These are phyloP conservation scores for Cotesia chilonis DNA, from an alignment of 1,140 invertebrate species.

Conservation along the genomic window DNA sequence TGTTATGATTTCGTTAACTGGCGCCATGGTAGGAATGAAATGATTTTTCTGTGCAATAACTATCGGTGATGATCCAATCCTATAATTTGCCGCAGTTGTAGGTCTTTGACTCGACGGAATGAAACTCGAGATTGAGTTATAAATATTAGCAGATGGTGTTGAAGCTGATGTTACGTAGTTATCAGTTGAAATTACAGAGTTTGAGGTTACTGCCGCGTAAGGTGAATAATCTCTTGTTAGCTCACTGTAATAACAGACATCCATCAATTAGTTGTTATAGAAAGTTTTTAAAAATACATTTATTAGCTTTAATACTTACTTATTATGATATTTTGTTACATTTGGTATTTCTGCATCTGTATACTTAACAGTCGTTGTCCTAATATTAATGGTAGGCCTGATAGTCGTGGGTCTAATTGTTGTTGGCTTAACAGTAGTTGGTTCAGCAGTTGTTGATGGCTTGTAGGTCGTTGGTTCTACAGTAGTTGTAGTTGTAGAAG, in stretches of 20 bases:
- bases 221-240: conserved; percentile 46
- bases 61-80: conserved; percentile 15
- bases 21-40: conserved; percentile 49
- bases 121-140: conserved; percentile 48
- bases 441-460: background rate
- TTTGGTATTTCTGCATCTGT: conserved; percentile 5
- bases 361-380: background rate
- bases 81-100: conserved; percentile 34
- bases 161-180: conserved; percentile 63
- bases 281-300: conserved; percentile 14
- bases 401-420: conserved; percentile 53
- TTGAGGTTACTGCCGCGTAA: conserved; percentile 57
- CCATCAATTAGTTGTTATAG: conserved; percentile 1
- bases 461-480: conserved; percentile 43
- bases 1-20: conserved; percentile 43
- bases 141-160: conserved; percentile 55
- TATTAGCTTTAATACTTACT: conserved; percentile 36
- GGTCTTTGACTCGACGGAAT: conserved; percentile 36
- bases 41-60: conserved; percentile 39
- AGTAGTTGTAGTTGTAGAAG: conserved; percentile 15
- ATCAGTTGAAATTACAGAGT: conserved; percentile 56
- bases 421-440: conserved; percentile 30
- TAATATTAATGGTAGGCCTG: conserved; percentile 26
- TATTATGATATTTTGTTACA: conserved; percentile 41
- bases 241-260: conserved; percentile 30